phyloP scores from a whole-genome alignment of 2,888 invertebrate genomes.

The Rapana venosa region DNA sequence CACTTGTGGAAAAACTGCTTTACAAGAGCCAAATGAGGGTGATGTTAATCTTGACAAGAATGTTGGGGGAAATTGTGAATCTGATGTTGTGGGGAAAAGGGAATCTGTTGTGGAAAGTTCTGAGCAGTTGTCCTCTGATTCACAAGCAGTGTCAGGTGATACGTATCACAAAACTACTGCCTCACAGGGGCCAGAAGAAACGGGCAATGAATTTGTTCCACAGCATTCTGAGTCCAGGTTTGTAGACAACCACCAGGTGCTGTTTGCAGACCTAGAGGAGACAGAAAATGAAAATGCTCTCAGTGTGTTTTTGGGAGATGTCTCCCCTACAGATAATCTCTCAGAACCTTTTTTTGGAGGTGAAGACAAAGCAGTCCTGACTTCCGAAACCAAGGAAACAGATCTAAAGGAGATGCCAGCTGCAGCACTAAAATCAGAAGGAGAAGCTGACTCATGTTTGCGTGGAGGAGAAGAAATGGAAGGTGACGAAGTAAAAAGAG shows the following conservation, averaged over 20 bases:
- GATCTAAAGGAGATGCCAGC: not conserved
- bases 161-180: not conserved
- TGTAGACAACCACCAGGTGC: not conserved
- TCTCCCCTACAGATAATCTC: not conserved
- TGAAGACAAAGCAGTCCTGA: not conserved
- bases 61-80: not conserved
- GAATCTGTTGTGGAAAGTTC: not conserved
- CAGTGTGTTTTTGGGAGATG: not conserved
- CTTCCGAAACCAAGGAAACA: not conserved
- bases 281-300: slow-evolving; percentile 1
- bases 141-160: not conserved
- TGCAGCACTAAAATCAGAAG: not conserved
- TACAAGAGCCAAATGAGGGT: not conserved
- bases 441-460: not conserved
- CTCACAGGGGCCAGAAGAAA: too few species aligned
- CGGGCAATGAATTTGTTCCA: too few species aligned
- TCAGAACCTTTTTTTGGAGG: not conserved
- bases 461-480: not conserved
- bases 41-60: not conserved
- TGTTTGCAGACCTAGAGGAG: slow-evolving; percentile 26
- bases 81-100: not conserved
- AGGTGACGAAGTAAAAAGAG: not conserved
- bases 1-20: not conserved
- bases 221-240: not conserved
- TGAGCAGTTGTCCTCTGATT: not conserved